phyloP scores from a whole-genome alignment of 2,113 vertebrate genomes.

The Aptenodytes forsteri region DNA sequence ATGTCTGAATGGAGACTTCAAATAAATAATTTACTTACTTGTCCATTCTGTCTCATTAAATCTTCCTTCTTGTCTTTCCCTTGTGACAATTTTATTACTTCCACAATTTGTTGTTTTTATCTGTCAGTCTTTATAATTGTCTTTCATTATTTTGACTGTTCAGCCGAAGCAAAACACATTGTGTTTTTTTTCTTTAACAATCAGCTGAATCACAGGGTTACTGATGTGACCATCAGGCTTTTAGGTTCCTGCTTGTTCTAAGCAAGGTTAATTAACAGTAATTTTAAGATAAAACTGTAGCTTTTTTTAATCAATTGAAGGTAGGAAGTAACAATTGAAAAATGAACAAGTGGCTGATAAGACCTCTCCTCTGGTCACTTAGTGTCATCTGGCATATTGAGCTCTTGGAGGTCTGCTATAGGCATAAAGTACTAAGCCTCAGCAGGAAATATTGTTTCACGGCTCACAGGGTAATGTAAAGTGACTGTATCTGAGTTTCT shows the following conservation, averaged over 20 bases:
- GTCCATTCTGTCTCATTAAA: constrained; percentile 44
- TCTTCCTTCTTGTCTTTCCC: constrained; percentile 26
- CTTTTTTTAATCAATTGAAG: neutral
- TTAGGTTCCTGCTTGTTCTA: neutral
- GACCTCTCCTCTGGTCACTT: neutral
- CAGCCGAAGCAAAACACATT: neutral
- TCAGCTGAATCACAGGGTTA: neutral
- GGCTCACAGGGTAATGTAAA: neutral
- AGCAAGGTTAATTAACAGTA: neutral
- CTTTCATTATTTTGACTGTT: neutral
- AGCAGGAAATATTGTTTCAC: neutral
- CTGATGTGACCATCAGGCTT: neutral
- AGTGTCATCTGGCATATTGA: neutral
- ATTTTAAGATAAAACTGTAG: neutral
- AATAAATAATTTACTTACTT: constrained; percentile 62
- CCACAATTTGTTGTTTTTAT: constrained; percentile 23
- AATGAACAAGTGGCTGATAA: neutral
- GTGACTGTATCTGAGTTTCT: neutral
- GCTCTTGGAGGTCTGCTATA: neutral
- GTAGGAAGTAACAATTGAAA: neutral
- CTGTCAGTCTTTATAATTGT: neutral
- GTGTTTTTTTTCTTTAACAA: neutral
- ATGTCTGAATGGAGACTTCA: constrained; percentile 25
- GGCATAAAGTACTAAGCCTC: neutral
- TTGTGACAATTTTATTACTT: constrained; percentile 23